phyloP scores from a whole-genome alignment of 2,888 invertebrate species.

The Drosophila prostipennis region DNA sequence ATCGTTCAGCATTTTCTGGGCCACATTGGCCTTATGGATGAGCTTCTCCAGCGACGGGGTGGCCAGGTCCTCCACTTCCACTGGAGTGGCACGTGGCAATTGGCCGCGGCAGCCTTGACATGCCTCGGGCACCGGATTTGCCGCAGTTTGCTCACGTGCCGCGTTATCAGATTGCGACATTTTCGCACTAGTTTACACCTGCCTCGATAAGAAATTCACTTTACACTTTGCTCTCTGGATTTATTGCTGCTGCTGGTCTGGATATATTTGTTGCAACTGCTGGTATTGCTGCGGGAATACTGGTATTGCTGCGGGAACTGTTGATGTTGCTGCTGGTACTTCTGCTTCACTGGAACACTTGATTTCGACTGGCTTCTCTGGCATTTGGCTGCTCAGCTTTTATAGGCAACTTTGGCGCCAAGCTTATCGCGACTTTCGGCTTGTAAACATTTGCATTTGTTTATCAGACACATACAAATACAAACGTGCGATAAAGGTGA shows the following conservation, averaged over 20 bases:
- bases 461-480: constrained; percentile 10
- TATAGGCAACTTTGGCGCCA: constrained; percentile 42
- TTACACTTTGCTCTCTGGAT: constrained; percentile 15
- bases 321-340: background rate
- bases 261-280: constrained; percentile 13
- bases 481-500: constrained; percentile 6
- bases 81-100: constrained; percentile 19
- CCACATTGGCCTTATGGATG: constrained; percentile 51
- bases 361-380: constrained; percentile 52
- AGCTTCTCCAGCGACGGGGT: constrained; percentile 41
- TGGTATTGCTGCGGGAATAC: constrained; percentile 19
- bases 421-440: constrained; percentile 29
- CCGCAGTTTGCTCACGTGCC: constrained; percentile 33
- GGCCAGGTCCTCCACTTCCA: constrained; percentile 64
- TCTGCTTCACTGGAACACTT: constrained; percentile 40
- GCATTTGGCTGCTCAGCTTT: constrained; percentile 26
- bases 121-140: constrained; percentile 32
- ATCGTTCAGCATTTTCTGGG: constrained; percentile 58
- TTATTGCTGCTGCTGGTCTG: constrained; percentile 19
- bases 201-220: constrained; percentile 43
- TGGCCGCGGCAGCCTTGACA: constrained; percentile 57
- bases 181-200: constrained; percentile 46
- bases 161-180: constrained; percentile 56
- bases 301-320: constrained; percentile 4
- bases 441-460: constrained; percentile 35